Base-by-base conservation (phyloP, 2,888 invertebrate genomes). In the Campoletis raptor region DNA sequence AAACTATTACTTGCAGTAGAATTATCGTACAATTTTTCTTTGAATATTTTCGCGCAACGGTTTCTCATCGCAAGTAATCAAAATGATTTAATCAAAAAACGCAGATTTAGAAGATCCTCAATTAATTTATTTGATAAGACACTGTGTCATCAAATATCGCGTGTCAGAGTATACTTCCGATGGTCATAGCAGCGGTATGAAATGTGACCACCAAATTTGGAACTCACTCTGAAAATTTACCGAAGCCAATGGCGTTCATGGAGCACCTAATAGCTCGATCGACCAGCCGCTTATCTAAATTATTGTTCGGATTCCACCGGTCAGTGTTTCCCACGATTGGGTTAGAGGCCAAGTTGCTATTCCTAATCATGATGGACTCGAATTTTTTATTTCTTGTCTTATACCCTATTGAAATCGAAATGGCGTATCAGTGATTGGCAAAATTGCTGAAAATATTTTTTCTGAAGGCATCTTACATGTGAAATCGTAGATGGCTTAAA, bases 221-320 rank as follows among this genome's bases (percentile, higher is more conserved):
- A 61, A 70, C 48, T 69, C 54, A 52, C 30, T 52, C 40, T 42
- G 74, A 85, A 85, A 85, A 74, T 73, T 52, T 69, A 61, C 74
- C 61, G 69, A 73, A 57, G 12, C 40, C 48, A 52, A 61, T 21
- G 61, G 21, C 66, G 37, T n/a, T 57, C 66, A 73, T 72, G 45
- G 54, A 15, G 30, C 37, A 37, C 24, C 42, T 21, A 24, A 40
- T 52, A 73, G n/a, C 61, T 45, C 54, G 79, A 82, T 80, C 79
- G 79, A 85, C 76, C 76, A 80, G 76, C 83, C 85, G 74, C 76
- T 83, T 67, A 48, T 57, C 79, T 70, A 66, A 82, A 83, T 85
- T 85, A 83, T 85, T 83, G 76, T 79, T 83, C 70, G 61, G 30
- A 70, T 80, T 64, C 69, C 7, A 42, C 64, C 67, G 69, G 76